Conservation (phyloP, 2,797 vertebrate genomes). For the Pseudomugil gertrudae region DNA sequence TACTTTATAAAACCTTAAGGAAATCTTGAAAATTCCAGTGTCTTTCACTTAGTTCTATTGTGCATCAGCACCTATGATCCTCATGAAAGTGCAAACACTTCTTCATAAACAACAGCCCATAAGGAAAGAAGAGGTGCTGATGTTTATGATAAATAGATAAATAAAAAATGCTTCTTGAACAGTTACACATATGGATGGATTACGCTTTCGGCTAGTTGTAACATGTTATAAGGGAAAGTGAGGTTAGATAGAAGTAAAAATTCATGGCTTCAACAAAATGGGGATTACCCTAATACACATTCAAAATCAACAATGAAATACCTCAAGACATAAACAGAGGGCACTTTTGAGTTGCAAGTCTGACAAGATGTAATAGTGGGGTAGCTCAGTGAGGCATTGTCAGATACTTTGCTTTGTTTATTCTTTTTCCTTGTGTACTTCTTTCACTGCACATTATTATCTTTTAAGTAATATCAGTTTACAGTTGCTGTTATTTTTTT, state of each 20-base stretch:
- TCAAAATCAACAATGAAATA: not conserved
- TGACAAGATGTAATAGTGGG: not conserved
- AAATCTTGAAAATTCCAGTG: not conserved
- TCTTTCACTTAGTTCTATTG: not conserved
- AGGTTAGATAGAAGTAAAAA: not conserved
- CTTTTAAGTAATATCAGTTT: not conserved
- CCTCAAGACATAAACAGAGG: not conserved
- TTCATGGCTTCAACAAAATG: not conserved
- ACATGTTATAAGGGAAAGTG: not conserved
- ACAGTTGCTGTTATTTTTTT: not conserved
- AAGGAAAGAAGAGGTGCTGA: not conserved
- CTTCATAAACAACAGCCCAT: not conserved
- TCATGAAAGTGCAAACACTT: not conserved
- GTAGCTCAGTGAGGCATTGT: not conserved
- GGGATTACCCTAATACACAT: not conserved
- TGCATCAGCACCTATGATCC: not conserved
- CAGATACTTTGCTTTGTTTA: not conserved
- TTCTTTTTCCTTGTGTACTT: not conserved
- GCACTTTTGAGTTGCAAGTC: not conserved
- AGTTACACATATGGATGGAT: not conserved
- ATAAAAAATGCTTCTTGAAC: not conserved
- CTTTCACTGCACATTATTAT: not conserved
- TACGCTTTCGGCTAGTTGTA: not conserved
- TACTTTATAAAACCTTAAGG: not conserved
- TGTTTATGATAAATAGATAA: not conserved